Evolutionary conservation across 2,113 vertebrate species (phyloP).

Genomic region (Serilophus lunatus): DNA sequence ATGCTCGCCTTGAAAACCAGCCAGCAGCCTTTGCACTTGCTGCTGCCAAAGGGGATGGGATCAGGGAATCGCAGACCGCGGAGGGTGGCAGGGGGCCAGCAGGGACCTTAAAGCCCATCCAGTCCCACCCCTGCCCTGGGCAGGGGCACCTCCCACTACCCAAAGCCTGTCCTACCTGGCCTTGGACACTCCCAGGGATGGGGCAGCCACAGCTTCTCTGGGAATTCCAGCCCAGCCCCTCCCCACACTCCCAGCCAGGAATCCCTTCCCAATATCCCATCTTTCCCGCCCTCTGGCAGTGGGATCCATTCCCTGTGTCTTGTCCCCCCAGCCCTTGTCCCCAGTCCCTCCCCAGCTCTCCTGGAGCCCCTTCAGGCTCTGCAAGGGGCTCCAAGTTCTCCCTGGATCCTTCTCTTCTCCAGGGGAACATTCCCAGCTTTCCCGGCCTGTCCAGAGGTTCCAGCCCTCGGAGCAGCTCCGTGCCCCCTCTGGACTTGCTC

Average conservation of each 20-base stretch:
- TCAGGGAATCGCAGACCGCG: background rate
- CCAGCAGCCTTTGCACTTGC: background rate
- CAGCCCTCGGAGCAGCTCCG: background rate
- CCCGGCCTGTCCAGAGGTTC: background rate
- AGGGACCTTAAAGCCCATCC: rapidly evolving
- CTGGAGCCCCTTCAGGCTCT: background rate
- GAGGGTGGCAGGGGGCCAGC: background rate
- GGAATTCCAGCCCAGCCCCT: background rate
- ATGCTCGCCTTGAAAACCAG: background rate
- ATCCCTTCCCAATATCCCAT: background rate
- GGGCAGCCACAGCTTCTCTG: background rate
- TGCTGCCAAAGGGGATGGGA: background rate
- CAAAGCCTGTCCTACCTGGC: background rate
- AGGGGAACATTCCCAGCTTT: rapidly evolving
- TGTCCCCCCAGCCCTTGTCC: background rate
- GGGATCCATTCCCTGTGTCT: too few relatives aligned
- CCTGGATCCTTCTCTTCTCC: background rate
- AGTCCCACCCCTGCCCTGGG: background rate
- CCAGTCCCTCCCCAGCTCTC: background rate
- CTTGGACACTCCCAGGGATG: background rate
- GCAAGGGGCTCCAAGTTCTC: background rate
- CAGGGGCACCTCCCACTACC: background rate
- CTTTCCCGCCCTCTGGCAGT: background rate
- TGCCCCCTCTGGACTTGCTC: background rate
- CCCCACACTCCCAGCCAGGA: background rate